Base-by-base conservation (phyloP, 2,113 vertebrate species). In the Arizona elegans region DNA sequence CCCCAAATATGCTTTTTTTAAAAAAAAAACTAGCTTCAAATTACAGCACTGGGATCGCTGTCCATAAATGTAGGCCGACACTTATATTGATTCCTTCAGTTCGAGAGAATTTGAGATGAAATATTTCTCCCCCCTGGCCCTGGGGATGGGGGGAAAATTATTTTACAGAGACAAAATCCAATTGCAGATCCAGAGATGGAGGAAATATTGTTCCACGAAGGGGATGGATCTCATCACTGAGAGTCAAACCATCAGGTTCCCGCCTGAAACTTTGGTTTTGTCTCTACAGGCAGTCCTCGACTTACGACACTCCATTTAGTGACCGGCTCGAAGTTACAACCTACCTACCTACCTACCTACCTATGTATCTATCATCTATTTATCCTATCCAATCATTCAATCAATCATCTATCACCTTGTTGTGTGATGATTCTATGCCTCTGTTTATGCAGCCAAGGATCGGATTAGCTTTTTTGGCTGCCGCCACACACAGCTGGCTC, bases 91-190 rank as follows among this genome's bases (percentile, higher is more conserved):
- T 96, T 97, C 86, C 95, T 97, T 96, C 94, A 52, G 95, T 96
- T 97, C 96, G 96, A 95, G 96, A 95, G 97, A 96, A 97, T 96
- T 92, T 15, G 0, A 96, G 98, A 97, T 98, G 95, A 97, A 97
- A 98, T 97, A 93, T 96, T 93, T 95, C 50, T 96, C 96, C 95
- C 97, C 94, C 96, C 97, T 93, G 95, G 96, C 97, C 94, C 96
- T 94, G 62, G 91, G 95, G 95, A 24, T 29, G 59, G 17, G 8
- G 15, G 17, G n/a, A 21, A 5, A 86, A 98, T 96, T 96, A 96
- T 96, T 98, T 92, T 97, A 97, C 0, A 9, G 97, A 96, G 97
- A 94, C 96, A 95, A 96, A 98, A 97, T 97, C 96, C 96, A 97
- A 97, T 97, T 93, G 95, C 93, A 93, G 95, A 96, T 97, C 96